Evolutionary conservation across 2,888 invertebrate species (phyloP).

Genomic region (Thymelicus lineola): DNA sequence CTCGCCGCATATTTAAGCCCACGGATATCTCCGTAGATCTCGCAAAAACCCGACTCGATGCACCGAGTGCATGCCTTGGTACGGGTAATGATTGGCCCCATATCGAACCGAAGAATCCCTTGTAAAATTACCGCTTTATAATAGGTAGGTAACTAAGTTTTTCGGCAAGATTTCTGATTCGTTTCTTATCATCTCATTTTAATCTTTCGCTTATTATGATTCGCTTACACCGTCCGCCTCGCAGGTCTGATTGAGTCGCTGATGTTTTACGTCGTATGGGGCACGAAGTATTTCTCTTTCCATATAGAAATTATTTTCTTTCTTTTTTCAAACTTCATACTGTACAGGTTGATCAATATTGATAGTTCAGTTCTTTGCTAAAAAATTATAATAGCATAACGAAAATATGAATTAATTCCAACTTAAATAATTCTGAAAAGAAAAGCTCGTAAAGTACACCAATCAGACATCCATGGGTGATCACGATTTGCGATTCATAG

Average conservation of each 20-base stretch:
- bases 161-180: conserved; percentile 82
- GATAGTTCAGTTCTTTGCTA: neutral
- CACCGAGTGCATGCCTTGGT: conserved; percentile 58
- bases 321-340: conserved; percentile 54
- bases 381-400: neutral
- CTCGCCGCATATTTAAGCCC: conserved; percentile 66
- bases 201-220: conserved; percentile 81
- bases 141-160: conserved; percentile 70
- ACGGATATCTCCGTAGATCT: conserved; percentile 73
- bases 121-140: conserved; percentile 79
- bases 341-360: neutral
- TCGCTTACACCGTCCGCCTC: conserved; percentile 54
- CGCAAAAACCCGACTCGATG: conserved; percentile 66
- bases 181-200: conserved; percentile 78
- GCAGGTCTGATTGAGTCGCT: conserved; percentile 60
- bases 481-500: conserved; percentile 46
- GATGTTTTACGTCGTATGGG: conserved; percentile 54
- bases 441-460: conserved; percentile 22
- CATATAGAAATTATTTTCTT: conserved; percentile 48
- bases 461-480: conserved; percentile 45
- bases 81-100: conserved; percentile 78
- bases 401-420: conserved; percentile 12
- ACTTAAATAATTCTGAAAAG: neutral
- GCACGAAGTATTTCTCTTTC: conserved; percentile 21
- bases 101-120: conserved; percentile 80